phyloP scores from a whole-genome alignment of 1,140 invertebrate genomes.

The Neoseiulus cucumeris region DNA sequence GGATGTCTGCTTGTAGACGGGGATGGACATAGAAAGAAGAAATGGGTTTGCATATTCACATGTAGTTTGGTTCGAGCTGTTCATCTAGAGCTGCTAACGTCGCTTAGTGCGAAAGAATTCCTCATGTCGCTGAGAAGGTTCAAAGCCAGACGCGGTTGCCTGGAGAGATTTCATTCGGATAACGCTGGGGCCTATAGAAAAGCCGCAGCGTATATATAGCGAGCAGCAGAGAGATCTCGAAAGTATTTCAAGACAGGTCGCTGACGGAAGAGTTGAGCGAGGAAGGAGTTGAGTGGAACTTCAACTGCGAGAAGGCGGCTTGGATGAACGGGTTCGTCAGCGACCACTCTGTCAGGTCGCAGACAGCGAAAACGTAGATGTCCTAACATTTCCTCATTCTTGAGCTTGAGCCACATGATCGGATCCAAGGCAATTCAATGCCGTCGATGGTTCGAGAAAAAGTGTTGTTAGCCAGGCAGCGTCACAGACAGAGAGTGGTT shows the following conservation, averaged over 20 bases:
- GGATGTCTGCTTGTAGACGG: too few species aligned
- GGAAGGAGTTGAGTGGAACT: neutral
- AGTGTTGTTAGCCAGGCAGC: too few species aligned
- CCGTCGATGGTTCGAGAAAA: too few species aligned
- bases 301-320: neutral
- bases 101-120: conserved; percentile 4
- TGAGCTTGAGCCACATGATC: too few species aligned
- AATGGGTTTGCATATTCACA: conserved; percentile 2
- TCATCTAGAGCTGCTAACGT: conserved; percentile 10
- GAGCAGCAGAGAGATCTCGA: neutral
- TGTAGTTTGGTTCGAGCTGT: neutral
- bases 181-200: conserved; percentile 6
- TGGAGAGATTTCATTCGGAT: neutral
- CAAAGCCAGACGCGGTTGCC: neutral
- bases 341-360: neutral
- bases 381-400: too few species aligned
- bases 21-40: neutral
- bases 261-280: neutral
- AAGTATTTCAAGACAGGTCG: neutral
- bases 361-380: too few species aligned
- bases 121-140: conserved; percentile 6
- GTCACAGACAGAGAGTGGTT: too few species aligned
- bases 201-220: neutral
- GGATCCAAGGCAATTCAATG: too few species aligned
- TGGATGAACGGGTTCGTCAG: neutral